Conservation (phyloP, 2,888 invertebrate species). For the Drosophila mimica region DNA sequence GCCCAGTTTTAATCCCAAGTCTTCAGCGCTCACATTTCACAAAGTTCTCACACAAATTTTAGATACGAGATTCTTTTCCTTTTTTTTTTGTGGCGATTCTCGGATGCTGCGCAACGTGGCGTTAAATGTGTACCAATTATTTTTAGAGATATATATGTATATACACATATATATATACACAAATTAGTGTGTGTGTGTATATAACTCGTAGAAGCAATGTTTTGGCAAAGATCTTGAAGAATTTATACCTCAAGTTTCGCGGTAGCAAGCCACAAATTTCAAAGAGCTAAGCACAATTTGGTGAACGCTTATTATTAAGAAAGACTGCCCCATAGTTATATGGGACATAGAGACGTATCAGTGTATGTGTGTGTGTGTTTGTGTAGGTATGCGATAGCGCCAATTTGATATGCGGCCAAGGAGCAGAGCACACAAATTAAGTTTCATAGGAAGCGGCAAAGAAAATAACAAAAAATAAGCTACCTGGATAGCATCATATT, state of each 20-base stretch:
- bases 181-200: constrained; percentile 18
- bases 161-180: neutral
- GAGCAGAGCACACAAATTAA: constrained; percentile 67
- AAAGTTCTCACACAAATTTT: constrained; percentile 77
- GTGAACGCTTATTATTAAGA: constrained; percentile 60
- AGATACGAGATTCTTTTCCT: constrained; percentile 26
- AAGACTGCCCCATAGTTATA: constrained; percentile 64
- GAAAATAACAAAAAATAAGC: constrained; percentile 32
- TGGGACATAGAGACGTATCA: constrained; percentile 50
- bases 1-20: constrained; percentile 67
- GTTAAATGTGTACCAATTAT: constrained; percentile 75
- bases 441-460: constrained; percentile 72
- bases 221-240: constrained; percentile 55
- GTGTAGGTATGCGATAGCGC: constrained; percentile 74
- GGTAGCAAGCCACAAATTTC: constrained; percentile 47
- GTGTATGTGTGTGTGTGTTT: constrained; percentile 26
- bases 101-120: constrained; percentile 56
- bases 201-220: constrained; percentile 27
- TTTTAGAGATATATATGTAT: neutral
- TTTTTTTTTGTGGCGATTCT: constrained; percentile 27
- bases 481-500: constrained; percentile 54
- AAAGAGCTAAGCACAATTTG: constrained; percentile 72
- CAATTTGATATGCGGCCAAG: constrained; percentile 73
- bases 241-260: constrained; percentile 75
- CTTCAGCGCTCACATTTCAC: constrained; percentile 42